phyloP scores from a whole-genome alignment of 2,888 invertebrate species.

The Mayetiola destructor region DNA sequence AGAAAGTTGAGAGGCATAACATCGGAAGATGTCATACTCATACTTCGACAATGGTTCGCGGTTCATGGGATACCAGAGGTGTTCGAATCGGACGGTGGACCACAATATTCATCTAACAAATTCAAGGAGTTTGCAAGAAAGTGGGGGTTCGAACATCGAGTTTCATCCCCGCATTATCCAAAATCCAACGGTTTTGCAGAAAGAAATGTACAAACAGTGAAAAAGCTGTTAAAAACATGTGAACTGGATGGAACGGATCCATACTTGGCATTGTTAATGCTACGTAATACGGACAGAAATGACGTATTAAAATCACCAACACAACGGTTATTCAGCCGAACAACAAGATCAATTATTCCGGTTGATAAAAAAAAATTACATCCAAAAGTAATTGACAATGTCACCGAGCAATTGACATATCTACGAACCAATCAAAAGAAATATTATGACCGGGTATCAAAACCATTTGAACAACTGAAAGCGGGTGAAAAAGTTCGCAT shows the following conservation, averaged over 20 bases:
- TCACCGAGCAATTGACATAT: not conserved
- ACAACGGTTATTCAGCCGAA: constrained; percentile 15
- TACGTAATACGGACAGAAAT: constrained; percentile 15
- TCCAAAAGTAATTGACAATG: constrained; percentile 4
- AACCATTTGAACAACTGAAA: not conserved
- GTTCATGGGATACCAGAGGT: constrained; percentile 19
- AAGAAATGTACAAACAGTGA: constrained; percentile 14
- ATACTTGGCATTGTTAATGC: constrained; percentile 10
- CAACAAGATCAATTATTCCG: constrained; percentile 14
- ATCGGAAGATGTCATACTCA: constrained; percentile 6
- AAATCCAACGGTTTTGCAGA: constrained; percentile 15
- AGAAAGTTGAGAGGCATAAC: constrained; percentile 10
- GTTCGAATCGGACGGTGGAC: constrained; percentile 20
- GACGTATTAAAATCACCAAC: constrained; percentile 15
- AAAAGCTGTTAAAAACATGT: constrained; percentile 11
- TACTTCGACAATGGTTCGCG: constrained; percentile 15
- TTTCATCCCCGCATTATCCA: constrained; percentile 18
- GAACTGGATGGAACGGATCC: not conserved
- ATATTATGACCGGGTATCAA: not conserved
- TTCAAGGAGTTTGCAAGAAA: constrained; percentile 20
- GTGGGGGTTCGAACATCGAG: constrained; percentile 18
- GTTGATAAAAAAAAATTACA: not conserved
- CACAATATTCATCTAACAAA: constrained; percentile 19
- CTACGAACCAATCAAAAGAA: not conserved
- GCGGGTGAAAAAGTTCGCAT: not conserved